Evolutionary conservation across 2,888 invertebrate species (phyloP).

Genomic region (Caenorhabditis sp.): DNA sequence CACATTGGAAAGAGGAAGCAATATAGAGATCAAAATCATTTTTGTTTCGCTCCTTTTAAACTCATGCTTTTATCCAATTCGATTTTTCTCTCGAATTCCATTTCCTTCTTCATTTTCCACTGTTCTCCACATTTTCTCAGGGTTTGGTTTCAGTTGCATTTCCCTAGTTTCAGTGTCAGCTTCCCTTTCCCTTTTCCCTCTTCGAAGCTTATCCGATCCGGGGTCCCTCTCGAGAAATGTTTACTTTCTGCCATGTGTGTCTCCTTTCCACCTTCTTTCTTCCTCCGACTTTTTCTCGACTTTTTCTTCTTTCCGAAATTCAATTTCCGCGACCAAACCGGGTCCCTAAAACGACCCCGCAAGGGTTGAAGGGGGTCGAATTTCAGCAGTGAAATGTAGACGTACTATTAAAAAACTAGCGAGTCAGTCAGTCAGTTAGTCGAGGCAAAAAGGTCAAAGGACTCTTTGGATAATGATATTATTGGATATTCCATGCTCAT

Average conservation of each 20-base stretch:
- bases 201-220: conserved; percentile 41
- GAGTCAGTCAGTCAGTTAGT: too few species aligned
- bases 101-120: background rate
- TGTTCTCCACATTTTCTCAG: conserved; percentile 2
- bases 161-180: conserved; percentile 28
- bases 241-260: conserved; percentile 53
- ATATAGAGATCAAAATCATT: too few species aligned
- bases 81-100: background rate
- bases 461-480: conserved; percentile 33
- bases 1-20: too few species aligned
- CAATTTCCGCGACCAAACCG: conserved; percentile 22
- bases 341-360: background rate
- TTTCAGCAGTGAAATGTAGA: conserved; percentile 32
- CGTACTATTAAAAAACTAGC: conserved; percentile 21
- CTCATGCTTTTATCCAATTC: too few species aligned
- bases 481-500: conserved; percentile 6
- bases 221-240: conserved; percentile 51
- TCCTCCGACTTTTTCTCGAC: conserved; percentile 51
- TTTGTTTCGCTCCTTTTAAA: background rate
- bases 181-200: background rate
- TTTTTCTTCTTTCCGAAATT: conserved; percentile 46
- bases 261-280: conserved; percentile 32
- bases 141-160: conserved; percentile 40
- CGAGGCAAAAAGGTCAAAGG: conserved; percentile 18
- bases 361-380: conserved; percentile 43